Evolutionary conservation across 2,113 vertebrate species (phyloP).

Genomic region (Callorhinus ursinus): DNA sequence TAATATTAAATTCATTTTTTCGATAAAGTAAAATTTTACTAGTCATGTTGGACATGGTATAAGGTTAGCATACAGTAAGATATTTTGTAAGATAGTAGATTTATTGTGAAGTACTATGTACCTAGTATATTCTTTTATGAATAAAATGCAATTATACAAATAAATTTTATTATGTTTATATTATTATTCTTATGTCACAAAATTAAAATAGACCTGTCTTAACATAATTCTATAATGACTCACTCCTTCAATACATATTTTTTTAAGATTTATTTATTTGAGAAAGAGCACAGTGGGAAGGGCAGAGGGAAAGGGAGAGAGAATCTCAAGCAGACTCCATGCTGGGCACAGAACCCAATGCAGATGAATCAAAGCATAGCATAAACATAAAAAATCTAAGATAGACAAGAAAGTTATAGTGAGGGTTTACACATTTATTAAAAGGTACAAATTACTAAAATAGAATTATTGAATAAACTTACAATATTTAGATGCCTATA

Average conservation of each 20-base stretch:
- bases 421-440: not conserved
- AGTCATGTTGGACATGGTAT: not conserved
- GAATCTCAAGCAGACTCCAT: not conserved
- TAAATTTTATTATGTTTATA: conserved; percentile 40
- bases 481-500: conserved; percentile 44
- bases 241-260: not conserved
- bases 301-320: not conserved
- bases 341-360: not conserved
- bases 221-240: conserved; percentile 13
- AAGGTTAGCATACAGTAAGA: conserved; percentile 12
- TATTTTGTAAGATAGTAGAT: not conserved
- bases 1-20: conserved; percentile 41
- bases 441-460: conserved; percentile 42
- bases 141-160: conserved; percentile 37
- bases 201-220: conserved; percentile 25
- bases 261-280: not conserved
- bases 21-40: conserved; percentile 41
- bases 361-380: not conserved
- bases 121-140: conserved; percentile 13
- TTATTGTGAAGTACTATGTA: not conserved
- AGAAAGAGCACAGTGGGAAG: too few species aligned
- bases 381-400: not conserved
- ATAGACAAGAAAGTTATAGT: not conserved
- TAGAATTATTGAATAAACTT: conserved; percentile 33
- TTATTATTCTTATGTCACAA: conserved; percentile 35